Percentiles rank a stretch among this genome's conserved stretches.
phyloP scores from a whole-genome alignment of 2,888 invertebrate species.

The Synergus laeviventris region DNA sequence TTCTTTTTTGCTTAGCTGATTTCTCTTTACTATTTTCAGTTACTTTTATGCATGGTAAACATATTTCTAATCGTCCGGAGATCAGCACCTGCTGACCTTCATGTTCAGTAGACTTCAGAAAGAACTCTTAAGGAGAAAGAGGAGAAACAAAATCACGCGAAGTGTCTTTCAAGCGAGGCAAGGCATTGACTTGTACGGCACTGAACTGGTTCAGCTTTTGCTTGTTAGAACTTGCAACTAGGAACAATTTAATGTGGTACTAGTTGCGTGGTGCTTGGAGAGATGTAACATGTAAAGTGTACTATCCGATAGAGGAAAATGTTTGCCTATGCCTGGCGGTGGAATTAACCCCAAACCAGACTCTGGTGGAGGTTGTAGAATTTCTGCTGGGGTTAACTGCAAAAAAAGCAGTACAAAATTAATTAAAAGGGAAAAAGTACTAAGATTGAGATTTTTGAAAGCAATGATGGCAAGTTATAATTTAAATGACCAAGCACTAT shows the following conservation, averaged over 20 bases:
- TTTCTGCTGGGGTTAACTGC: slow-evolving; percentile 70
- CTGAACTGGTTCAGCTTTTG: neutral
- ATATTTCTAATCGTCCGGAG: slow-evolving; percentile 16
- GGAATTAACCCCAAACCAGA: slow-evolving; percentile 67
- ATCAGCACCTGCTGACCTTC: slow-evolving; percentile 35
- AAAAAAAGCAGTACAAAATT: slow-evolving; percentile 44
- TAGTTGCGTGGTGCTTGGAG: slow-evolving; percentile 70
- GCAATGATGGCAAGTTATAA: no score
- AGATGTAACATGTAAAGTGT: slow-evolving; percentile 47
- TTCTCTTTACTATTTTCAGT: neutral
- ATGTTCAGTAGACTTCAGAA: slow-evolving; percentile 37
- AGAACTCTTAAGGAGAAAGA: slow-evolving; percentile 22
- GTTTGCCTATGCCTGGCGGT: slow-evolving; percentile 69
- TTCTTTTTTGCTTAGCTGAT: neutral
- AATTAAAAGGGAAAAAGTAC: neutral
- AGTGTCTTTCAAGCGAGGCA: slow-evolving; percentile 32
- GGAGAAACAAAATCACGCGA: slow-evolving; percentile 18
- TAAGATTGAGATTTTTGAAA: no score
- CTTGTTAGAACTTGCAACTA: slow-evolving; percentile 56
- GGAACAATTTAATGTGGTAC: slow-evolving; percentile 66
- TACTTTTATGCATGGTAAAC: neutral
- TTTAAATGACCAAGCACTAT: no score
- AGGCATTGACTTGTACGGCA: slow-evolving; percentile 30
- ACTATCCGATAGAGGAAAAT: slow-evolving; percentile 60
- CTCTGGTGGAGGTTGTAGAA: slow-evolving; percentile 67